These are phyloP conservation scores for Brachyhypopomus occidentalis DNA, from an alignment of 2,113 vertebrate genomes.

Conservation along the genomic window DNA sequence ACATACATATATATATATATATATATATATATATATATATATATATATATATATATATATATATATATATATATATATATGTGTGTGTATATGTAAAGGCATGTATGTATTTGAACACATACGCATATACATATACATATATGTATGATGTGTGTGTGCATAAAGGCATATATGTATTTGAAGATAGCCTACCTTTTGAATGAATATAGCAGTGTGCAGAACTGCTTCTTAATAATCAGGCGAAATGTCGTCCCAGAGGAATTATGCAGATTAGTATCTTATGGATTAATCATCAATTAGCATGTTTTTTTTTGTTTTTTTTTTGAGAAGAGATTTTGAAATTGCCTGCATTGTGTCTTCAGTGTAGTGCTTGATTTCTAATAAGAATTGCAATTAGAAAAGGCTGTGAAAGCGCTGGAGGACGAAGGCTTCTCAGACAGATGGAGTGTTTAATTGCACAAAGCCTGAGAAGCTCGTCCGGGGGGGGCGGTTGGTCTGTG, in stretches of 20 bases:
- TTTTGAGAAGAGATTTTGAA: slow-evolving; percentile 48
- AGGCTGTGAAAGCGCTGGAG: slow-evolving; percentile 64
- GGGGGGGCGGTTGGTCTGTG: slow-evolving; percentile 13
- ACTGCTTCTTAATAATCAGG: slow-evolving; percentile 39
- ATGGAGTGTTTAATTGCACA: slow-evolving; percentile 80
- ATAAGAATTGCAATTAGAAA: slow-evolving; percentile 67
- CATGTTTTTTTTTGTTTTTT: slow-evolving; percentile 48
- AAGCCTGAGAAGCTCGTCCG: slow-evolving; percentile 64
- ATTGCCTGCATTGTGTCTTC: slow-evolving; percentile 57
- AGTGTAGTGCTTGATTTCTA: slow-evolving; percentile 56
- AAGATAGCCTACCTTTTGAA: slow-evolving; percentile 2
- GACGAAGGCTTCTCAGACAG: slow-evolving; percentile 73
- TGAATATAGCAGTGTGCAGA: slow-evolving; percentile 24
- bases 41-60: slow-evolving; percentile 12
- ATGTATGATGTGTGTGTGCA: neutral
- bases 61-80: slow-evolving; percentile 3
- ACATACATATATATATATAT: no score
- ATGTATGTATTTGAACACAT: neutral
- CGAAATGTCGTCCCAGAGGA: slow-evolving; percentile 45
- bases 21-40: no score
- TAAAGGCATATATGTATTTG: neutral
- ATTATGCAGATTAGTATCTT: slow-evolving; percentile 53
- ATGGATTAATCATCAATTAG: slow-evolving; percentile 57
- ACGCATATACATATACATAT: neutral
- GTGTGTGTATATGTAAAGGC: neutral